Evolutionary conservation across 2,797 vertebrate genomes (phyloP), one percentile per base, ranked within the genome.

Genomic region (Halcyon leucocephala): DNA sequence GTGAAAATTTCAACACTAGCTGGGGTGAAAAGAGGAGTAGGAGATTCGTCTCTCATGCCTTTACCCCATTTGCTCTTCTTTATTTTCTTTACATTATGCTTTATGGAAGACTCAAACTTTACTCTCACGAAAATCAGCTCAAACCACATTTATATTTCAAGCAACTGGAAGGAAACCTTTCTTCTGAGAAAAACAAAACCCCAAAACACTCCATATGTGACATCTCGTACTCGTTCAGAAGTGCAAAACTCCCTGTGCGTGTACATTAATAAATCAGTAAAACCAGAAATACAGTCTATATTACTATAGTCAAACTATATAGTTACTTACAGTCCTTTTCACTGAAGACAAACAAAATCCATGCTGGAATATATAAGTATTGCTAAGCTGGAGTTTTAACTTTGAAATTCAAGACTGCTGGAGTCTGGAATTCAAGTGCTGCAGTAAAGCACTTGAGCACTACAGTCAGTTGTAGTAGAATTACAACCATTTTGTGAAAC

Each of bases 391-490:
- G 33, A 71, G 37, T 67, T 87, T 35, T 22, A 82, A 28, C 14
- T 77, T 69, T 41, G 28, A 31, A 44, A 54, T 44, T 62, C 83
- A 72, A 58, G n/a, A 57, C 20, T 15, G 24, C 25, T 57, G 12
- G 41, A 85, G 33, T 16, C n/a, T 61, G 48, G 62, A 77, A 85
- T 82, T 90, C 19, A 58, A 85, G 64, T 3, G 60, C 67, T 66
- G 28, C 19, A 44, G 48, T 2, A 57, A 3, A 22, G 41, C 51
- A 65, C 41, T 46, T 46, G 18, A 73, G 35, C 82, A 37, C 54
- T 44, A 18, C 44, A 46, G 46, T 5, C 1, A 0, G 22, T 1
- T 78, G 44, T 28, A 83, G 52, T 0, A 64, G 57, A 72, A 35
- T 55, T 70, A 76, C 15, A 78, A 69, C 46, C 37, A 37, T 71